These are phyloP conservation scores for Coenonympha glycerion DNA, from an alignment of 2,888 invertebrate species.

Conservation along the genomic window DNA sequence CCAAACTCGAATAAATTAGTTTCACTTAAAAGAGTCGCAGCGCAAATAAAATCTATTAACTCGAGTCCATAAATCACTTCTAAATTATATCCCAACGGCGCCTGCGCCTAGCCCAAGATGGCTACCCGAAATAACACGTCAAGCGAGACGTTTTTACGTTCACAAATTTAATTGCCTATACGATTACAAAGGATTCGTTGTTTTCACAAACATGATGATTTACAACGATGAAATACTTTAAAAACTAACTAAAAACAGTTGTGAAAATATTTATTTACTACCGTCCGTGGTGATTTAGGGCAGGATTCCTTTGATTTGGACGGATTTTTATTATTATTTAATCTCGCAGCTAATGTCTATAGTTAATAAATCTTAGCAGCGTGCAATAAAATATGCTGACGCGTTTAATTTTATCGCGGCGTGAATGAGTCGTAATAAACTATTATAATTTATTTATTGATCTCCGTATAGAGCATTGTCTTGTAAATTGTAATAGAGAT, in stretches of 20 bases:
- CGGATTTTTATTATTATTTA: conserved; percentile 23
- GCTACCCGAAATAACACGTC: conserved; percentile 34
- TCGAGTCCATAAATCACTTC: conserved; percentile 58
- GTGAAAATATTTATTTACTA: conserved; percentile 58
- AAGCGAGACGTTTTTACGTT: conserved; percentile 55
- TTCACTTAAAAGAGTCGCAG: conserved; percentile 36
- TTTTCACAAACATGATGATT: conserved; percentile 67
- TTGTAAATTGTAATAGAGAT: conserved; percentile 11
- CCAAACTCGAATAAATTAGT: conserved; percentile 31
- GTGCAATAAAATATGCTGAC: conserved; percentile 20
- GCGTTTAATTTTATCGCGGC: conserved; percentile 18
- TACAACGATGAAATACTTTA: conserved; percentile 43
- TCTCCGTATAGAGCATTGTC: conserved; percentile 15
- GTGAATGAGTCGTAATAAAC: conserved; percentile 18
- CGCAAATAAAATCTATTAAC: conserved; percentile 52
- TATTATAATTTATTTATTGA: conserved; percentile 20
- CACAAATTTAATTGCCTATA: conserved; percentile 67
- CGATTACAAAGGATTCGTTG: conserved; percentile 72
- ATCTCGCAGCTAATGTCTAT: conserved; percentile 16
- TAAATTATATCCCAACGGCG: conserved; percentile 53
- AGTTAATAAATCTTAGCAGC: conserved; percentile 24
- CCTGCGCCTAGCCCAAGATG: conserved; percentile 48
- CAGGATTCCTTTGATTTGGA: conserved; percentile 24
- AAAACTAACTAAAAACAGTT: conserved; percentile 39
- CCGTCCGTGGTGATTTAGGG: conserved; percentile 34